Evolutionary conservation across 2,113 vertebrate genomes (phyloP).

Genomic region (Morphnarchus princeps): DNA sequence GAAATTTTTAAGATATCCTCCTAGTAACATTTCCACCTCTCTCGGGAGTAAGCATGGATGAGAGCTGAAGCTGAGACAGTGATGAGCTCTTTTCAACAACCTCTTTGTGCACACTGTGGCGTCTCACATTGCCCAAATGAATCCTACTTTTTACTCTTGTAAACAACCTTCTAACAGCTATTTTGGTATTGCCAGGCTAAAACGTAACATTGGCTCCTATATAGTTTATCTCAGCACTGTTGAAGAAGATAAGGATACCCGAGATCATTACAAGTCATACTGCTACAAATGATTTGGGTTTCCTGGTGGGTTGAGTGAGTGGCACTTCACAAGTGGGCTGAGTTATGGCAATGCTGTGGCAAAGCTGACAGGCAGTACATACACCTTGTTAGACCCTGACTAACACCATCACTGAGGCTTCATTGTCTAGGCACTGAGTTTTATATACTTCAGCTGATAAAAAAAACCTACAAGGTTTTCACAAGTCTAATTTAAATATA

Average conservation of each 20-base stretch:
- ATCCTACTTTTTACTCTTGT: not conserved
- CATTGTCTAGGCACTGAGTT: not conserved
- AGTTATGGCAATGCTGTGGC: accelerated
- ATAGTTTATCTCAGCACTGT: not conserved
- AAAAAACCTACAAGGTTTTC: not conserved
- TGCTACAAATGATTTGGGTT: accelerated
- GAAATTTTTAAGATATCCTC: not conserved
- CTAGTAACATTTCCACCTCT: not conserved
- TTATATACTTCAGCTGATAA: not conserved
- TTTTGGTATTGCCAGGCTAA: not conserved
- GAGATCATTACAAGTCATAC: not conserved
- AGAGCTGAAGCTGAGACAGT: not conserved
- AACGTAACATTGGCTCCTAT: not conserved
- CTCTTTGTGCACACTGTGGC: not conserved
- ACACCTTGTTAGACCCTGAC: not conserved
- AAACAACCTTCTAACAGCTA: not conserved
- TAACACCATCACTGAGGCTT: not conserved
- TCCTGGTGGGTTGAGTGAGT: accelerated
- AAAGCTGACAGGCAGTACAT: not conserved
- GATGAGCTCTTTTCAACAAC: not conserved
- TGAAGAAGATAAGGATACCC: not conserved
- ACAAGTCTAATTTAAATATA: not conserved
- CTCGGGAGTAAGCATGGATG: accelerated
- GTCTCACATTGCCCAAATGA: not conserved
- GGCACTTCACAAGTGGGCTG: not conserved